Conservation (phyloP, 2,888 invertebrate genomes). For the Luperina nickerlii region DNA sequence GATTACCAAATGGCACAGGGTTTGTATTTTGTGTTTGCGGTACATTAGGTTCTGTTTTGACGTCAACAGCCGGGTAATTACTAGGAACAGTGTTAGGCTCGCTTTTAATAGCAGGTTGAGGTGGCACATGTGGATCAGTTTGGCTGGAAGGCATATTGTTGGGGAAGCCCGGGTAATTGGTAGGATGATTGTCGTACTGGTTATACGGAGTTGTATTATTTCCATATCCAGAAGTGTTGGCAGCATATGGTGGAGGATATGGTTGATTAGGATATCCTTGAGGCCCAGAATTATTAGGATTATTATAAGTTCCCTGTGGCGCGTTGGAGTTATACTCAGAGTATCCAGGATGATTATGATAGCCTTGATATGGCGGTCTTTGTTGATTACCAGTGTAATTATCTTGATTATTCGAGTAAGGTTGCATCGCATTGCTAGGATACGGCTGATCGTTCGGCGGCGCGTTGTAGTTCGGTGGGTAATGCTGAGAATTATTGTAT, state of each 20-base stretch:
- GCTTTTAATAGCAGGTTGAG: constrained; percentile 59
- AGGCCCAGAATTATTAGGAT: constrained; percentile 74
- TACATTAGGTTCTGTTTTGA: constrained; percentile 75
- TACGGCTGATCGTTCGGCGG: constrained; percentile 77
- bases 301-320: constrained; percentile 74
- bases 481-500: constrained; percentile 79
- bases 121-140: constrained; percentile 64
- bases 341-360: constrained; percentile 77
- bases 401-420: constrained; percentile 81
- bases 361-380: constrained; percentile 79
- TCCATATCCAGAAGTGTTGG: constrained; percentile 75
- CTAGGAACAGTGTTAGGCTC: constrained; percentile 52
- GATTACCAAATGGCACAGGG: constrained; percentile 72
- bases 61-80: constrained; percentile 72
- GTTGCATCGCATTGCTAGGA: constrained; percentile 77
- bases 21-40: constrained; percentile 70
- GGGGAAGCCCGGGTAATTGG: constrained; percentile 79
- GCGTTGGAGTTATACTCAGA: constrained; percentile 79
- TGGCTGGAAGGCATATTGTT: constrained; percentile 77
- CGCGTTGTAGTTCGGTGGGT: constrained; percentile 80
- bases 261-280: constrained; percentile 79
- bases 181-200: constrained; percentile 78
- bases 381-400: constrained; percentile 78
- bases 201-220: constrained; percentile 78
- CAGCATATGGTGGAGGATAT: constrained; percentile 77